Evolutionary conservation across 2,888 invertebrate species (phyloP).

Genomic region (Lasioglossum zephyrum): DNA sequence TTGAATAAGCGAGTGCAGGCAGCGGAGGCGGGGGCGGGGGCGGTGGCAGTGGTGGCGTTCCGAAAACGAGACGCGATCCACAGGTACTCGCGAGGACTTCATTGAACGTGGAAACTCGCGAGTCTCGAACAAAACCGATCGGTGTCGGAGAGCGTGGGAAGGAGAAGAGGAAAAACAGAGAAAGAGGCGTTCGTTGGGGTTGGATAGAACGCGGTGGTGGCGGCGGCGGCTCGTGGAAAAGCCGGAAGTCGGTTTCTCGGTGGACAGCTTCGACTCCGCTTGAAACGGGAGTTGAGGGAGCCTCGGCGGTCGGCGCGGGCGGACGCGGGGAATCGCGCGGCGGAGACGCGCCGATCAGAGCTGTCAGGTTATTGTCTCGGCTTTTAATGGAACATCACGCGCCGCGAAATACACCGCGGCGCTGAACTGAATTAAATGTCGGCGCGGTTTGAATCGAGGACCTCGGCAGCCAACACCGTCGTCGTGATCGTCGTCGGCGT

Average conservation of each 20-base stretch:
- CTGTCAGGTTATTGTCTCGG: slow-evolving; percentile 83
- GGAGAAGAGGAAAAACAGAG: slow-evolving; percentile 21
- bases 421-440: slow-evolving; percentile 80
- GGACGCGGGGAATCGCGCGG: slow-evolving; percentile 21
- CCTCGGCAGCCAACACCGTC: slow-evolving; percentile 38
- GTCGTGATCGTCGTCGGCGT: slow-evolving; percentile 42
- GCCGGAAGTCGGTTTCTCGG: slow-evolving; percentile 75
- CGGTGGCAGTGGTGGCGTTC: slow-evolving; percentile 6
- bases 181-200: slow-evolving; percentile 36
- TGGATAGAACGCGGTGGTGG: slow-evolving; percentile 40
- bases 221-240: slow-evolving; percentile 33
- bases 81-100: slow-evolving; percentile 38
- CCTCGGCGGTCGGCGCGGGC: slow-evolving; percentile 20
- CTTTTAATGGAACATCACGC: slow-evolving; percentile 82
- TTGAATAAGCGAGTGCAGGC: slow-evolving; percentile 3
- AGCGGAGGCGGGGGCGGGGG: neutral
- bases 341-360: slow-evolving; percentile 80
- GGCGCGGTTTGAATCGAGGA: slow-evolving; percentile 68
- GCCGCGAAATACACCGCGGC: slow-evolving; percentile 77
- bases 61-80: slow-evolving; percentile 34
- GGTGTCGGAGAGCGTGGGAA: slow-evolving; percentile 9
- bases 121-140: slow-evolving; percentile 39
- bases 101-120: slow-evolving; percentile 32
- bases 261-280: slow-evolving; percentile 70
- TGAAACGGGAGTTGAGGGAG: slow-evolving; percentile 47